Percentiles rank a stretch among this genome's conserved stretches.
Conservation (phyloP, 2,888 invertebrate species). For the Mylabris sibirica region DNA sequence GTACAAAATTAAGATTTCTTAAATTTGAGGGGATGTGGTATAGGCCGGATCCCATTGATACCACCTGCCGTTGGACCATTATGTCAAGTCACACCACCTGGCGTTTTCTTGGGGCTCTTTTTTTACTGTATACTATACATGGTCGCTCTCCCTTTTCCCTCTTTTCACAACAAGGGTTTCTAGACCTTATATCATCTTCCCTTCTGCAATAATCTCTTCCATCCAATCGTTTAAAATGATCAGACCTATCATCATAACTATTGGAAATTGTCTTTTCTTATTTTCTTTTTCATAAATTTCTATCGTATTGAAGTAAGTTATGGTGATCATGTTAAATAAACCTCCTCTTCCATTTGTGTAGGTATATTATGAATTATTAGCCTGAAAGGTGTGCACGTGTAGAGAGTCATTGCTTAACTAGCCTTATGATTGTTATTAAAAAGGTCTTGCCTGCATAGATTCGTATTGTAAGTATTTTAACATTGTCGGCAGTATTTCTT, state of each 20-base stretch:
- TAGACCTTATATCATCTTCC: not conserved
- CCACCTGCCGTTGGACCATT: slow-evolving; percentile 30
- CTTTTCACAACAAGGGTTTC: not conserved
- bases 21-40: slow-evolving; percentile 23
- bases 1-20: slow-evolving; percentile 30
- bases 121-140: not conserved
- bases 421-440: not conserved
- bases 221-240: not conserved
- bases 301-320: not conserved
- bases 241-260: slow-evolving; percentile 1
- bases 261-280: not conserved
- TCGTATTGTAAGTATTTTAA: not conserved
- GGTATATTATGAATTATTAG: slow-evolving; percentile 5
- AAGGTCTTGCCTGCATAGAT: not conserved
- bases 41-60: slow-evolving; percentile 13
- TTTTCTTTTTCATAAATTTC: not conserved
- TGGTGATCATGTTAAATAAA: not conserved
- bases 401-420: not conserved
- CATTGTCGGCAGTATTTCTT: not conserved
- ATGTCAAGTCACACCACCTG: slow-evolving; percentile 34
- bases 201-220: slow-evolving; percentile 1
- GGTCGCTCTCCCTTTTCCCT: not conserved
- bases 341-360: not conserved
- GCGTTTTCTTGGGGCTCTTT: slow-evolving; percentile 19
- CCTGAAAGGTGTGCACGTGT: not conserved